phyloP scores from a whole-genome alignment of 2,113 vertebrate genomes.

The Apistogramma diplotaenia region DNA sequence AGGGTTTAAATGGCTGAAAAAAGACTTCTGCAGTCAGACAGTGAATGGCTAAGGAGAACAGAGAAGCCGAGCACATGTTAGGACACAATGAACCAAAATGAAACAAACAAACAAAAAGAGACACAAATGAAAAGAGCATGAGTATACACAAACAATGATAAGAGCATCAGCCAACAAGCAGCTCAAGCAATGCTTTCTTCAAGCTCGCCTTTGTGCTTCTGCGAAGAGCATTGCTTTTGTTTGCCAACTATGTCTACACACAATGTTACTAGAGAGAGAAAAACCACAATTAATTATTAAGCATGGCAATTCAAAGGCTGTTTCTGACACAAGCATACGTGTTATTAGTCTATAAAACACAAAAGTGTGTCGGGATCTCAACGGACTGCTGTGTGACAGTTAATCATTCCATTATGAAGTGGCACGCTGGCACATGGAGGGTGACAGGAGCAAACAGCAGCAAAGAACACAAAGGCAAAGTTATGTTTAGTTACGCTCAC shows the following conservation, averaged over 20 bases:
- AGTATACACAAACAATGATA: constrained; percentile 48
- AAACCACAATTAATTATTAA: constrained; percentile 29
- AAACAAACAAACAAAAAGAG: background rate
- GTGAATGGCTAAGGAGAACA: constrained; percentile 80
- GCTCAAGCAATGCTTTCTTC: constrained; percentile 58
- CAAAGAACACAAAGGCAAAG: background rate
- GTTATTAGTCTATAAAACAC: constrained; percentile 23
- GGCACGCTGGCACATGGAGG: constrained; percentile 17
- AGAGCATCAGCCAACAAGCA: constrained; percentile 57
- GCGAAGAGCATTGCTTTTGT: constrained; percentile 57
- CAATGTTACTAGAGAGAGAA: constrained; percentile 30
- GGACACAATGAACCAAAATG: constrained; percentile 66
- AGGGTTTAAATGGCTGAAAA: constrained; percentile 81
- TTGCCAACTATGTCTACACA: constrained; percentile 47
- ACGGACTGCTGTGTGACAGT: background rate
- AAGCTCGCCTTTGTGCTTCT: background rate
- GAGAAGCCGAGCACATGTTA: constrained; percentile 80
- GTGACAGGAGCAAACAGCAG: constrained; percentile 13
- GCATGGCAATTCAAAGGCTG: constrained; percentile 27
- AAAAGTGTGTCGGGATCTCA: background rate
- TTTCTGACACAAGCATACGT: constrained; percentile 16
- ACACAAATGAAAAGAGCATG: constrained; percentile 40
- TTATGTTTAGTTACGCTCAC: background rate
- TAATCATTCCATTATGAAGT: constrained; percentile 14
- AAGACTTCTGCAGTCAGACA: constrained; percentile 80